A percentile compares a stretch with the other conserved stretches of the same genome.
Conservation (phyloP, 1,140 invertebrate genomes). For the Metaphire vulgaris region DNA sequence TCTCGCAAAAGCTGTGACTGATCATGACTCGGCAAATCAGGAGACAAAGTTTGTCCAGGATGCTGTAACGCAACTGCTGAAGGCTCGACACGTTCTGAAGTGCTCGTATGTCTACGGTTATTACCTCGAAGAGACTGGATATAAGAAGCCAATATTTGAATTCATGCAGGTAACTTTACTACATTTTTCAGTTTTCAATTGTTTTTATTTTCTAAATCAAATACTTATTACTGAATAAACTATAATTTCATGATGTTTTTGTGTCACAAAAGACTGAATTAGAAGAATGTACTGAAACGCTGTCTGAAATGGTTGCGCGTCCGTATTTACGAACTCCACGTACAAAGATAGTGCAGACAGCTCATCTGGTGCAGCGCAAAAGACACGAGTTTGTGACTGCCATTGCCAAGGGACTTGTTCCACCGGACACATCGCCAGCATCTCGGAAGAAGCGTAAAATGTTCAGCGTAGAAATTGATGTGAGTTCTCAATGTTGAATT, state of each 20-base stretch:
- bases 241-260: no score
- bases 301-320: slow-evolving; percentile 63
- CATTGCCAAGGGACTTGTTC: slow-evolving; percentile 62
- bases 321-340: slow-evolving; percentile 62
- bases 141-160: slow-evolving; percentile 65
- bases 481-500: slow-evolving; percentile 24
- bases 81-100: slow-evolving; percentile 61
- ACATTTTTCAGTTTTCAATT: not conserved
- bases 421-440: slow-evolving; percentile 61
- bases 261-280: slow-evolving; percentile 68
- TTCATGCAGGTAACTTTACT: slow-evolving; percentile 60
- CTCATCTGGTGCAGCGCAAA: slow-evolving; percentile 58
- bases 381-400: slow-evolving; percentile 62
- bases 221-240: no score
- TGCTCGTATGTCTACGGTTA: slow-evolving; percentile 66
- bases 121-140: slow-evolving; percentile 62
- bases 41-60: slow-evolving; percentile 60
- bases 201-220: no score
- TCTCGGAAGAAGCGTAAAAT: slow-evolving; percentile 48
- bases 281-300: slow-evolving; percentile 62
- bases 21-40: slow-evolving; percentile 43
- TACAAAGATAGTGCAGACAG: slow-evolving; percentile 60
- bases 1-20: slow-evolving; percentile 53
- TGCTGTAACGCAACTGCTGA: slow-evolving; percentile 61
- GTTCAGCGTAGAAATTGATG: slow-evolving; percentile 28